Base-by-base conservation (phyloP, 2,113 vertebrate species). In the Camarhynchus parvulus region DNA sequence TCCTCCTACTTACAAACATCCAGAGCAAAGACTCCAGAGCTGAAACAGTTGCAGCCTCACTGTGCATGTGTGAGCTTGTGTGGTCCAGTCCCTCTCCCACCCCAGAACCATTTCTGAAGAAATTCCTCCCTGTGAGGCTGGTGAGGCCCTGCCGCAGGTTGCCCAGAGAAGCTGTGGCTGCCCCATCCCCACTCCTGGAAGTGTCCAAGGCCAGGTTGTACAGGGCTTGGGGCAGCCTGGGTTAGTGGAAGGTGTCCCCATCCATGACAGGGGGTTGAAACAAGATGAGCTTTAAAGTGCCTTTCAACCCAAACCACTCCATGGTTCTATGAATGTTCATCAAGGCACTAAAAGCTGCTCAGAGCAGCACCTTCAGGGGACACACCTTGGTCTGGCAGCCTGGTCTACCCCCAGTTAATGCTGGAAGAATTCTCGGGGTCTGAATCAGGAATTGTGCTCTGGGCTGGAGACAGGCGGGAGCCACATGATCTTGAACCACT, bases 221-320 rank as follows among this genome's bases (percentile, higher is more conserved):
- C 0, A 0, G 50, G 42, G 50, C 76, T 64, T 50, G 52, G 18
- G 50, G 61, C 61, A 66, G 1, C 23, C 37, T 44, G 44, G 23
- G 4, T 1, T 4, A 20, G 33, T 44, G 31, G 59, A 37, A 66
- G 12, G 8, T 50, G 42, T 24, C 37, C 37, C 33, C 0, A 2
- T 14, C 59, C 18, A 24, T 14, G 10, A 20, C 37, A 81, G 33
- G 23, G 10, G 6, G 23, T 33, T 59, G 33, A 58, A 58, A 73
- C 0, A 2, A 59, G 37, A 46, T 59, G 46, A 39, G 15, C 13
- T 53, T 75, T 75, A 21, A 59, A 27, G 15, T 52, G 46, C 23
- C 52, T 82, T 58, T 37, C 61, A 75, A 82, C 20, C 10, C 33
- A 82, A 75, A 67, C 52, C 39, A 39, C 55, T 74, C 46, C 39